Percentiles rank a stretch among this genome's conserved stretches.
Conservation (phyloP, 2,113 vertebrate species). For the Marmota flaviventris region DNA sequence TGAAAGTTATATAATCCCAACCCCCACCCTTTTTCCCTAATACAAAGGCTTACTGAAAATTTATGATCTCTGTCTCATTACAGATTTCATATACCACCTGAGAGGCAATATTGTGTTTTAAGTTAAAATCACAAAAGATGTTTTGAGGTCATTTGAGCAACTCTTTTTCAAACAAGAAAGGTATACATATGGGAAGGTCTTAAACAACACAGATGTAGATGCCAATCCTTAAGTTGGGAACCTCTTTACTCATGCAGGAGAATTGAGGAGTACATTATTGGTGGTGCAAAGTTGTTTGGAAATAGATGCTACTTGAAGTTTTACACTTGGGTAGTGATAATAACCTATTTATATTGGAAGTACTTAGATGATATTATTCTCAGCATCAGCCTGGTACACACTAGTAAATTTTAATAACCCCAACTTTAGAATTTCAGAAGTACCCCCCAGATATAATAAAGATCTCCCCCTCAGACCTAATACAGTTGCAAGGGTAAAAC, state of each 20-base stretch:
- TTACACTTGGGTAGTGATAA: not conserved
- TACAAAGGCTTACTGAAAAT: conserved; percentile 27
- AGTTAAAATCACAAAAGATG: conserved; percentile 37
- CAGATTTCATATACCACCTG: not conserved
- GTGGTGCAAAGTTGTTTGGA: not conserved
- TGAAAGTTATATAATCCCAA: not conserved
- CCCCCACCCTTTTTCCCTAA: not conserved
- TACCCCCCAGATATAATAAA: not conserved
- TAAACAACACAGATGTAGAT: not conserved
- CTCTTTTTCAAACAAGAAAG: not conserved
- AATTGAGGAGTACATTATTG: not conserved
- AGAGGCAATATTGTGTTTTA: conserved; percentile 28
- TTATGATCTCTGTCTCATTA: not conserved
- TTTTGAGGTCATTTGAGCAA: not conserved
- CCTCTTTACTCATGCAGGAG: not conserved
- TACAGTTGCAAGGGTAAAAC: not conserved
- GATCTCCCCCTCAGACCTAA: not conserved
- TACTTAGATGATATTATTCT: not conserved
- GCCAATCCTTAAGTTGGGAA: not conserved
- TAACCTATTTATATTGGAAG: not conserved
- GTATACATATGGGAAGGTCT: not conserved
- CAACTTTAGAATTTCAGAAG: not conserved
- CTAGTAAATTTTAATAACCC: not conserved
- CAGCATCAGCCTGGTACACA: too few species aligned
- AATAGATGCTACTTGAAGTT: not conserved